Evolutionary conservation across 2,797 vertebrate genomes (phyloP).

Genomic region (Sebastolobus altivelis): DNA sequence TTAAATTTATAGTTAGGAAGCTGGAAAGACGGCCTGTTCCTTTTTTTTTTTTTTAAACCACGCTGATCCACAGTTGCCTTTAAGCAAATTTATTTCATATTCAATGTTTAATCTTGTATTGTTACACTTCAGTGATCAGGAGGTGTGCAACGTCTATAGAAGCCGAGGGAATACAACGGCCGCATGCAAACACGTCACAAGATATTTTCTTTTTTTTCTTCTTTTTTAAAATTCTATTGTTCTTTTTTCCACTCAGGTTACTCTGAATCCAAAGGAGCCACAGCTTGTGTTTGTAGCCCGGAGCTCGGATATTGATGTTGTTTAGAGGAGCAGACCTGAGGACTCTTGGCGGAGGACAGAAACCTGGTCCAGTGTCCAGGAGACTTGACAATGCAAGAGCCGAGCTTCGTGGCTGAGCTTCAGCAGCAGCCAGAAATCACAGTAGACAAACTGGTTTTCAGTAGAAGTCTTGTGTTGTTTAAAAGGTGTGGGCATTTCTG

Average conservation of each 20-base stretch:
- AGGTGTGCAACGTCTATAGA: slow-evolving; percentile 93
- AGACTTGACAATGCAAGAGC: slow-evolving; percentile 62
- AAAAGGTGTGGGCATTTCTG: slow-evolving; percentile 99
- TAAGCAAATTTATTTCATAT: slow-evolving; percentile 76
- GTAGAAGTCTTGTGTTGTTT: slow-evolving; percentile 74
- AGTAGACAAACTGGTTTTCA: slow-evolving; percentile 77
- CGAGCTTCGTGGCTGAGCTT: slow-evolving; percentile 69
- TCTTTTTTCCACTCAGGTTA: slow-evolving; percentile 67
- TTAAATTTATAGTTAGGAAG: slow-evolving; percentile 90
- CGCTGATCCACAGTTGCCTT: slow-evolving; percentile 83
- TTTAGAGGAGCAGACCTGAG: slow-evolving; percentile 71
- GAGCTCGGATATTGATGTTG: slow-evolving; percentile 70
- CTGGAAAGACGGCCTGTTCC: slow-evolving; percentile 88
- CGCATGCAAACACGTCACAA: slow-evolving; percentile 99
- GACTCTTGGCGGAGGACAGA: slow-evolving; percentile 64
- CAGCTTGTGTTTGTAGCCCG: slow-evolving; percentile 44
- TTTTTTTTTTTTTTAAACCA: slow-evolving; percentile 69
- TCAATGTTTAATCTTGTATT: slow-evolving; percentile 82
- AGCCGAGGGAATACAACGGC: slow-evolving; percentile 94
- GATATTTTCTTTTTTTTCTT: slow-evolving; percentile 75
- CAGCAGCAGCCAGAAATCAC: slow-evolving; percentile 77
- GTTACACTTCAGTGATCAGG: slow-evolving; percentile 89
- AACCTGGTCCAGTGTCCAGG: slow-evolving; percentile 72
- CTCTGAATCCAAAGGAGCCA: slow-evolving; percentile 71
- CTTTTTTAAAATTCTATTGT: slow-evolving; percentile 63